These are phyloP conservation scores for Antheraea pernyi DNA, from an alignment of 1,140 invertebrate species.

Conservation along the genomic window DNA sequence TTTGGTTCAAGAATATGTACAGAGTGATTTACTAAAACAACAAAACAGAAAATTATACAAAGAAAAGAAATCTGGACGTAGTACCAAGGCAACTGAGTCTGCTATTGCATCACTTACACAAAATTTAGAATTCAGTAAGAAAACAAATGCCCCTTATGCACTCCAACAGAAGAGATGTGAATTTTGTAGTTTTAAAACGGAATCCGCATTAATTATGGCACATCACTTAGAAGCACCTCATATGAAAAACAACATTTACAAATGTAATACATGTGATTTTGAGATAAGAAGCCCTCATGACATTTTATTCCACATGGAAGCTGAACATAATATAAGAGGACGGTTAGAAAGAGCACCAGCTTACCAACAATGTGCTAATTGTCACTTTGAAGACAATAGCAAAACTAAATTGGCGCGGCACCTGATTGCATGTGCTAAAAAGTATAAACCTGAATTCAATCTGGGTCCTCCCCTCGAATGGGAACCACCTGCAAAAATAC, in stretches of 20 bases:
- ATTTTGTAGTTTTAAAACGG: constrained; percentile 96
- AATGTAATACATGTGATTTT: constrained; percentile 93
- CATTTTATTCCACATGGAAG: constrained; percentile 95
- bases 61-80: constrained; percentile 80
- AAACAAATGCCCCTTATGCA: constrained; percentile 92
- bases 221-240: constrained; percentile 96
- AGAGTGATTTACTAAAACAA: constrained; percentile 92
- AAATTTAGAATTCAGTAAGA: constrained; percentile 92
- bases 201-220: constrained; percentile 92
- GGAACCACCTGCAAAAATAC: constrained; percentile 96
- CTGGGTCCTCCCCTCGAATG: constrained; percentile 91
- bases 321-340: constrained; percentile 91
- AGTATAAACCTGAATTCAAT: constrained; percentile 93
- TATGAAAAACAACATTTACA: constrained; percentile 92
- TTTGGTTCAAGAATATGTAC: constrained; percentile 95
- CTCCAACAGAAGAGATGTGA: constrained; percentile 91
- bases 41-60: constrained; percentile 90
- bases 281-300: constrained; percentile 92
- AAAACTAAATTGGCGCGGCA: constrained; percentile 95
- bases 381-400: constrained; percentile 96
- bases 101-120: constrained; percentile 90
- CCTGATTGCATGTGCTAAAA: constrained; percentile 92
- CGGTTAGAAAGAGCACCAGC: constrained; percentile 91
- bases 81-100: constrained; percentile 86
- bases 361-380: constrained; percentile 95